Conservation (phyloP, 2,888 invertebrate species). For the Nephrotoma flavescens region DNA sequence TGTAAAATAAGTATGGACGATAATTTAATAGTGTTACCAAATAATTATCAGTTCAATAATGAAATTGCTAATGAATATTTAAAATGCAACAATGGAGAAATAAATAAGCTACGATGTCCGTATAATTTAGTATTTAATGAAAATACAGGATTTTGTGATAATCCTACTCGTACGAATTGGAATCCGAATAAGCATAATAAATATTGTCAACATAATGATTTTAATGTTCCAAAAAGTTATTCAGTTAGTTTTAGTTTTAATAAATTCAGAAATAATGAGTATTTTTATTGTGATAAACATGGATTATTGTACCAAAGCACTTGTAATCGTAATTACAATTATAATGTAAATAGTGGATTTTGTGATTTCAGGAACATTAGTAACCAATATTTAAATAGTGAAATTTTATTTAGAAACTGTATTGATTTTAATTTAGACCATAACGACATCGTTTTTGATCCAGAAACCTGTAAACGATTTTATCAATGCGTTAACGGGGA, state of each 20-base stretch:
- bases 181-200: neutral
- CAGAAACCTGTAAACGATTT: neutral
- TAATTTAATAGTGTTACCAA: neutral
- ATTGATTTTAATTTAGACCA: neutral
- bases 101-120: neutral
- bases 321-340: neutral
- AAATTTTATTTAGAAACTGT: neutral
- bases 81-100: neutral
- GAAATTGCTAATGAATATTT: neutral
- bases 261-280: neutral
- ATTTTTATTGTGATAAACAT: neutral
- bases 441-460: neutral
- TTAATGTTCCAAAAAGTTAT: neutral
- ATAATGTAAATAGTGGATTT: neutral
- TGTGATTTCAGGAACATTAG: neutral
- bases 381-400: neutral
- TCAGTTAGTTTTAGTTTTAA: neutral
- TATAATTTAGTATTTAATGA: neutral
- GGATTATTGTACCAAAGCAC: neutral
- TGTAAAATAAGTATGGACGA: neutral
- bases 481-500: neutral
- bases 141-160: neutral
- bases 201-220: neutral
- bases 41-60: neutral
- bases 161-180: neutral